Evolutionary conservation across 2,797 vertebrate species (phyloP).

Genomic region (Dendrocincla fuliginosa): DNA sequence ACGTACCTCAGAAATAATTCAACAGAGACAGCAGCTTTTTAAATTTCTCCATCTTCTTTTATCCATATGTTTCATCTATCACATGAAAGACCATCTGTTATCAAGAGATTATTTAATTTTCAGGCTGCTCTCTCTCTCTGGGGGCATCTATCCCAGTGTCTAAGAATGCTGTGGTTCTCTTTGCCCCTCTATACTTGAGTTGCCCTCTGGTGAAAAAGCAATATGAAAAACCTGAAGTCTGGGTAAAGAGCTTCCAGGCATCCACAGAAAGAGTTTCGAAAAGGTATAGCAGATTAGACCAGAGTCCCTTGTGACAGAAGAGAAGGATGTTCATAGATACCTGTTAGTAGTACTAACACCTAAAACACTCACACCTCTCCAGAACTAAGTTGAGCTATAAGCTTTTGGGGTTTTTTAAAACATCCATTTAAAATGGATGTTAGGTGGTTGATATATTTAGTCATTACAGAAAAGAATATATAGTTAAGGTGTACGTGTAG

Average conservation of each 20-base stretch:
- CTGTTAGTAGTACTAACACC: background rate
- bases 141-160: background rate
- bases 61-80: background rate
- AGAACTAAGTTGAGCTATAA: background rate
- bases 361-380: background rate
- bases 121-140: background rate
- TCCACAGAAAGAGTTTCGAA: background rate
- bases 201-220: background rate
- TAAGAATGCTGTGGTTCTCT: background rate
- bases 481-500: background rate
- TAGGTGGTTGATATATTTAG: background rate
- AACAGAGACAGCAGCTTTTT: background rate
- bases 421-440: background rate
- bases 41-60: background rate
- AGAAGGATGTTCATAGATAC: background rate
- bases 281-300: background rate
- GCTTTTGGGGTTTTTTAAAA: background rate
- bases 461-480: background rate
- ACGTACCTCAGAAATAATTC: background rate
- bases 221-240: background rate
- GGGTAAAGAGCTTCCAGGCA: background rate
- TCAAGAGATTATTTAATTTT: slow-evolving; percentile 9
- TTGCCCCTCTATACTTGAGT: background rate
- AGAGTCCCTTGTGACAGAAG: background rate
- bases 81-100: background rate